Base-by-base conservation (phyloP, 2,888 invertebrate species). In the Drosophila kokeensis region DNA sequence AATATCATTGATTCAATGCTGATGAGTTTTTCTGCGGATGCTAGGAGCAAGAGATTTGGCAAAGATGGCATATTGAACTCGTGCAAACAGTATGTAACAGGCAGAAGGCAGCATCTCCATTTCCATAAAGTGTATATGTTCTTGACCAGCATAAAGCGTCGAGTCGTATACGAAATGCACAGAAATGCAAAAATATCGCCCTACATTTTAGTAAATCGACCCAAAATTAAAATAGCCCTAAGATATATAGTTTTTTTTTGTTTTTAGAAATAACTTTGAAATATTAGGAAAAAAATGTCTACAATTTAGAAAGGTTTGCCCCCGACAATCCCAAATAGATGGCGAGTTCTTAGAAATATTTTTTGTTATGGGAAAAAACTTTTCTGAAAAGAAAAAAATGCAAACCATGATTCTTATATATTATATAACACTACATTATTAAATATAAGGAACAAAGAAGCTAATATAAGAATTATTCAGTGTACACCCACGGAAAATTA, bases 1-100 rank as follows among this genome's bases (percentile, higher is more conserved):
- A 29, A 48, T 60, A 27, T n/a, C 55, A 66, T 73, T 60, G 75
- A 63, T 55, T 64, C 29, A 59, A 59, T 48, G 62, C 66, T 55
- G 62, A 65, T 65, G 40, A 30, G 10, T 21, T 34, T 49, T 32
- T 34, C 32, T 5, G 15, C 34, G 10, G 45, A 36, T 52, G 50
- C 13, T 45, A 24, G 7, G 7, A 45, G 24, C 21, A 15, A 24
- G 7, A 24, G 45, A 4, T 24, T 24, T 45, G 15, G 4, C 13
- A 45, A 15, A 45, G 21, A 8, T 21, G 21, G 45, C 15, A 45
- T 45, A 21, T 7, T 21, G 21, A 45, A 45, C 21, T 45, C 13
- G 21, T 21, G 45, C 45, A 45, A 21, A 7, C 7, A 21, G 13
- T 45, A 45, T 45, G 45, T 13, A 21, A 45, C 45, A 45, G 15